A percentile compares a stretch with the other conserved stretches of the same genome.
phyloP scores from a whole-genome alignment of 2,888 invertebrate species.

The Resseliella maxima region DNA sequence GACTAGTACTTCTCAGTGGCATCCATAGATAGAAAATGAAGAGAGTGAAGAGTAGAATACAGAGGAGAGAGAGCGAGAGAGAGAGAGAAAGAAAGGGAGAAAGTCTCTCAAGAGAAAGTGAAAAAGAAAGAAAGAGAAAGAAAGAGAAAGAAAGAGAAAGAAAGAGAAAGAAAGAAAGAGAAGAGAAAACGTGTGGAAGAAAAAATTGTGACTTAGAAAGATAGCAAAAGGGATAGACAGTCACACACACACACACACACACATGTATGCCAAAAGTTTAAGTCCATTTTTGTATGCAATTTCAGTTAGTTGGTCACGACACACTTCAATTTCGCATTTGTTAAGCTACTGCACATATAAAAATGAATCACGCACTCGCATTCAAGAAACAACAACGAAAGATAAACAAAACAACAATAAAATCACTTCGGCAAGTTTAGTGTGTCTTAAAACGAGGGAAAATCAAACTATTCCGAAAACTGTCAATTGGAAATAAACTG shows the following conservation, averaged over 20 bases:
- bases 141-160: too few relatives aligned
- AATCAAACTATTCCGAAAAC: slow-evolving; percentile 14
- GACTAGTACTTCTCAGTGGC: neutral
- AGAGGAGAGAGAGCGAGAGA: too few relatives aligned
- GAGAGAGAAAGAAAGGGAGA: too few relatives aligned
- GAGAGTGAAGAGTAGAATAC: too few relatives aligned
- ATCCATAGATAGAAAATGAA: too few relatives aligned
- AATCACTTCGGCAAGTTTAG: neutral
- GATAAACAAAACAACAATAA: neutral
- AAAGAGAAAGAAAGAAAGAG: too few relatives aligned
- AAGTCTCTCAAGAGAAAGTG: too few relatives aligned
- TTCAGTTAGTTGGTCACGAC: neutral
- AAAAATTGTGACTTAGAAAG: too few relatives aligned
- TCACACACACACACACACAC: neutral
- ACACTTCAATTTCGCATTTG: neutral
- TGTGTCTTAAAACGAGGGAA: neutral
- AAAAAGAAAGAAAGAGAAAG: too few relatives aligned
- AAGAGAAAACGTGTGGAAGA: too few relatives aligned
- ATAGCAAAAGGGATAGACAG: too few relatives aligned
- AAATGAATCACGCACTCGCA: slow-evolving; percentile 5
- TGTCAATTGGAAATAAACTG: slow-evolving; percentile 40
- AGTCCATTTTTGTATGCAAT: neutral
- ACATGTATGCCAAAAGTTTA: neutral
- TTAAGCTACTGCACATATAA: neutral
- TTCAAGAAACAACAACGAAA: neutral